Evolutionary conservation across 1,140 invertebrate species (phyloP), one percentile per base, ranked within the genome.

Genomic region (Drosophila lowei): DNA sequence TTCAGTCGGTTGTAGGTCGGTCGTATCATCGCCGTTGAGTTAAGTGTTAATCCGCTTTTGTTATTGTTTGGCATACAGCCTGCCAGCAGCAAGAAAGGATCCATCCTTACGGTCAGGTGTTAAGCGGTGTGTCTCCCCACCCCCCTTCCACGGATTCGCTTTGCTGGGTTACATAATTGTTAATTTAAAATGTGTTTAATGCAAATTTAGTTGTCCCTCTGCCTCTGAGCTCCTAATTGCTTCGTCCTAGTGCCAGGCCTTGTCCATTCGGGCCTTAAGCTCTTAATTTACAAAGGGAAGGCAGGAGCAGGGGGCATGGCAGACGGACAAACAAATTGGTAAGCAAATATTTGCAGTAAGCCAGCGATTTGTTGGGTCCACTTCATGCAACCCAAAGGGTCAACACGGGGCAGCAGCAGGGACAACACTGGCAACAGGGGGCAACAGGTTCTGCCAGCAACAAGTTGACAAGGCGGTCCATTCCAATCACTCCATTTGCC

Each of bases 31-130:
- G 72, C 73, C 71, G 49, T 84, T 64, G 72, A 77, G 57, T 80
- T 72, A 88, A 88, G 83, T 88, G 83, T 88, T 88, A 88, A 88
- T 88, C 83, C 78, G 83, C 83, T 88, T 88, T 88, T 88, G 78
- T 88, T 86, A 83, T 86, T 88, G 67, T 88, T 83, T 76, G 66
- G 47, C 63, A 66, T 55, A 75, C 66, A 48, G 64, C 77, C 62
- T 46, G 50, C 23, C 50, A 53, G 44, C 23, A 50, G 56, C 30
- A 59, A 71, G 43, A 63, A 38, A 38, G 11, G 34, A 38, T 38
- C 11, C 7, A 3, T 38, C 34, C 11, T 38, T 63, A 57, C 58
- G 63, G 57, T 68, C 77, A 85, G 77, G 63, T 80, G 57, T 86
- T 79, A 53, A 64, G 66, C 74, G 72, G 62, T 67, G 63, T 72